A percentile compares a stretch with the other conserved stretches of the same genome.
phyloP scores from a whole-genome alignment of 2,113 vertebrate species.

The Carettochelys insculpta region DNA sequence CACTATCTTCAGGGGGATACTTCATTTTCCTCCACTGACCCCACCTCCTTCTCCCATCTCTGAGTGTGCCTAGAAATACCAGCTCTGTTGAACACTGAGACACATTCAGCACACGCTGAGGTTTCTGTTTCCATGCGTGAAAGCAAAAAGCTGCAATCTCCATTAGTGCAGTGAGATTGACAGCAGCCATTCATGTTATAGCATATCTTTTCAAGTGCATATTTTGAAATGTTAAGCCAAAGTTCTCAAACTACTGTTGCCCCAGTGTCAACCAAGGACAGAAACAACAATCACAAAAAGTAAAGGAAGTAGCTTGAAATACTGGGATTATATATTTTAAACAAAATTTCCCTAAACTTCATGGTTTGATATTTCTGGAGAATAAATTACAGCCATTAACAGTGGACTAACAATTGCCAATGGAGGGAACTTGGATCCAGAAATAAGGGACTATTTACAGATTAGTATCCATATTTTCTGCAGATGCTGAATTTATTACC shows the following conservation, averaged over 20 bases:
- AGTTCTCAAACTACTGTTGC: slow-evolving; percentile 11
- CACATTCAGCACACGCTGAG: slow-evolving; percentile 22
- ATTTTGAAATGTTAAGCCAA: slow-evolving; percentile 47
- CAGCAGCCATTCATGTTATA: slow-evolving; percentile 50
- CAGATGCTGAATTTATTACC: neutral
- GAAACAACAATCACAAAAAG: neutral
- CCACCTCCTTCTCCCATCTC: slow-evolving; percentile 12
- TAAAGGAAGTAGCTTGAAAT: neutral
- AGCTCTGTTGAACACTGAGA: slow-evolving; percentile 39
- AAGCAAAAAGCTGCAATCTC: slow-evolving; percentile 21
- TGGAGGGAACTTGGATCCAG: neutral
- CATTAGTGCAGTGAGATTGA: neutral
- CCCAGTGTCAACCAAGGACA: slow-evolving; percentile 5
- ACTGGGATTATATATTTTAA: slow-evolving; percentile 8
- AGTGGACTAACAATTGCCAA: slow-evolving; percentile 1
- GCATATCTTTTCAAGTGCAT: slow-evolving; percentile 49
- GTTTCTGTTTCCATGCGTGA: slow-evolving; percentile 42
- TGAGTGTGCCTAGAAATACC: slow-evolving; percentile 24
- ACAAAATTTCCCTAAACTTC: slow-evolving; percentile 19
- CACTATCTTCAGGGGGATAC: neutral
- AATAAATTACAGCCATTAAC: slow-evolving; percentile 12
- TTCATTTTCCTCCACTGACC: slow-evolving; percentile 37
- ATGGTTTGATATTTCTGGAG: slow-evolving; percentile 5
- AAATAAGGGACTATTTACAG: neutral
- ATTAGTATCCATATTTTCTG: neutral